Base-by-base conservation (phyloP, 2,797 vertebrate species). In the Melopsittacus undulatus region DNA sequence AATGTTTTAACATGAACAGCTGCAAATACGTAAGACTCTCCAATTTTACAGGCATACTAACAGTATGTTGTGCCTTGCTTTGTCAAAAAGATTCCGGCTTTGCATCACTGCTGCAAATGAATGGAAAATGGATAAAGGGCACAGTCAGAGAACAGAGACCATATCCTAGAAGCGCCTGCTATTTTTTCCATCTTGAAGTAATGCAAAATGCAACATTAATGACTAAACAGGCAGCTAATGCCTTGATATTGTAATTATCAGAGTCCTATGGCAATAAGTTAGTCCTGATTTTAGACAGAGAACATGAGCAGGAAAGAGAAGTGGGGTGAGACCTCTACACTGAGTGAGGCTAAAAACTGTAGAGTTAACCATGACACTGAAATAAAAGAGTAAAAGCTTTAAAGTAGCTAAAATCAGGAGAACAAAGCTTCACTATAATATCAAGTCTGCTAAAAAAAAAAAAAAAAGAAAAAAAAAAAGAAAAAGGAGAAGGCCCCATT, bases 401-500 rank as follows among this genome's bases (percentile, higher is more conserved):
- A 88, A 81, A 79, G 27, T 54, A 57, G 40, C 56, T 64, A 56
- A 73, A 94, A 26, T 36, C 67, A 74, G 20, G 15, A 64, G 83
- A 96, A 97, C 87, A 96, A 95, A 88, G 95, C 73, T 86, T 64
- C 48, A 77, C 40, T 96, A 26, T 94, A 38, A n/a, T 49, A 73
- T 27, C 34, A 91, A 94, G 82, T 63, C 54, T 22, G 48, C 14
- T 21, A 6, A 23, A 48, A 45, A 48, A 42, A 32, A 40, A 40
- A n/a, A 42, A 40, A 18, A 22, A 68, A n/a, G 19, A 38, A 38
- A n/a, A 32, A 40, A 42, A 40, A 18, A 22, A 68, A n/a, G 19
- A 38, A 38, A n/a, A 32, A 40, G 0, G 45, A 23, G 26, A 87
- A 1, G 45, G 73, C 10, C 43, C 43, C 63, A 94, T 89, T 94